A percentile compares a stretch with the other conserved stretches of the same genome.
Evolutionary conservation across 2,113 vertebrate species (phyloP).

Genomic region (Genyomyrus donnyi): DNA sequence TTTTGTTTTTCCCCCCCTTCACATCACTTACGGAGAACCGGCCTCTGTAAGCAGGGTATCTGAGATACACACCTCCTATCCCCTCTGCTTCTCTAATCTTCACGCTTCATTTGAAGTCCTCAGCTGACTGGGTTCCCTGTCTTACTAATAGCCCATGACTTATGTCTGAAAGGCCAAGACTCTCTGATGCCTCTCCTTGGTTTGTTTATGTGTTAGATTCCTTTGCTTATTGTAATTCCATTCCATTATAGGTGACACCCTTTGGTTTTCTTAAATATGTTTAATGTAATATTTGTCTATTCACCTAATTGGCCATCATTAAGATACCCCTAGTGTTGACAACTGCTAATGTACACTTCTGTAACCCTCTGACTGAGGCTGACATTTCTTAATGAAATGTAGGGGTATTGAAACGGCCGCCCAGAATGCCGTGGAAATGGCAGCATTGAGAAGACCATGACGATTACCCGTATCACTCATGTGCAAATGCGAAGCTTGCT

Average conservation of each 20-base stretch:
- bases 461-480: neutral
- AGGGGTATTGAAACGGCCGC: neutral
- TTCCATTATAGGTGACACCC: neutral
- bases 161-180: neutral
- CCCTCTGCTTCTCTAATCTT: neutral
- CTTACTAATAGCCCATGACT: neutral
- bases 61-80: neutral
- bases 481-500: neutral
- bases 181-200: neutral
- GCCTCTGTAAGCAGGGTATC: neutral
- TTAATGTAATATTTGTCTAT: neutral
- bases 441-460: neutral
- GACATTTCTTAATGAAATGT: neutral
- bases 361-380: too few relatives aligned
- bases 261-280: neutral
- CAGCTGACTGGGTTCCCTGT: neutral
- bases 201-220: neutral
- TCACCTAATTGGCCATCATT: neutral
- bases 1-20: neutral
- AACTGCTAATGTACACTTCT: neutral
- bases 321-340: neutral
- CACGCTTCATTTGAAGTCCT: neutral
- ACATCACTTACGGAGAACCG: neutral
- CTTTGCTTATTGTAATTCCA: neutral
- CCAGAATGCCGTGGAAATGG: neutral